A percentile compares a stretch with the other conserved stretches of the same genome.
phyloP scores from a whole-genome alignment of 2,113 vertebrate genomes.

The Apaloderma vittatum region DNA sequence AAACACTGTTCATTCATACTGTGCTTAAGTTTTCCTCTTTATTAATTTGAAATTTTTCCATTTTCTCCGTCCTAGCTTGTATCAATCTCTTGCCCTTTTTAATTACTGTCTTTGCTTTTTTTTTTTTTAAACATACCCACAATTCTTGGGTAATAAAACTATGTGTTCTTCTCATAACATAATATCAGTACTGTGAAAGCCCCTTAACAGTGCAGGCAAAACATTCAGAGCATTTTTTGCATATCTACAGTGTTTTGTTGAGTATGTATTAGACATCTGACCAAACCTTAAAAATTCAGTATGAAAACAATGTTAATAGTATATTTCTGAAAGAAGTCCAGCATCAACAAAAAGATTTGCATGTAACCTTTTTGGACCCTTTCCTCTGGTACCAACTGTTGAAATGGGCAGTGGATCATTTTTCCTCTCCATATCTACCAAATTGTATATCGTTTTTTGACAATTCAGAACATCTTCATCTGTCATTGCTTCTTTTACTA shows the following conservation, averaged over 20 bases:
- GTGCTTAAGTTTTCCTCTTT: neutral
- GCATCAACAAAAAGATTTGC: neutral
- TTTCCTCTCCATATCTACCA: slow-evolving; percentile 99
- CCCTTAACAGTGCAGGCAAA: neutral
- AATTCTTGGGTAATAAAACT: neutral
- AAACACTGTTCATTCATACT: neutral
- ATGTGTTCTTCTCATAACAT: neutral
- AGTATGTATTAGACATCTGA: neutral
- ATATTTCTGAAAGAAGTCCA: neutral
- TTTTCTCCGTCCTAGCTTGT: neutral
- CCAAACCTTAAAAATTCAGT: neutral
- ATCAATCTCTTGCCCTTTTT: neutral
- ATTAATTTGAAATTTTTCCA: neutral
- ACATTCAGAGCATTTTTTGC: neutral
- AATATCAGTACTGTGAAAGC: neutral
- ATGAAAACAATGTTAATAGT: neutral
- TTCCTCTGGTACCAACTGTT: slow-evolving; percentile 96
- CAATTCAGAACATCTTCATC: slow-evolving; percentile 97
- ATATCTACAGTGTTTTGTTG: neutral
- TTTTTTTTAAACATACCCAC: neutral
- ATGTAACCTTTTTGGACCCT: slow-evolving; percentile 94
- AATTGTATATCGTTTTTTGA: slow-evolving; percentile 97
- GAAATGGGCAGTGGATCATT: slow-evolving; percentile 98
- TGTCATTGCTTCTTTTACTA: slow-evolving; percentile 93
- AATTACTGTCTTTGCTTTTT: neutral